phyloP scores from a whole-genome alignment of 2,113 vertebrate genomes.

The Cariama cristata region DNA sequence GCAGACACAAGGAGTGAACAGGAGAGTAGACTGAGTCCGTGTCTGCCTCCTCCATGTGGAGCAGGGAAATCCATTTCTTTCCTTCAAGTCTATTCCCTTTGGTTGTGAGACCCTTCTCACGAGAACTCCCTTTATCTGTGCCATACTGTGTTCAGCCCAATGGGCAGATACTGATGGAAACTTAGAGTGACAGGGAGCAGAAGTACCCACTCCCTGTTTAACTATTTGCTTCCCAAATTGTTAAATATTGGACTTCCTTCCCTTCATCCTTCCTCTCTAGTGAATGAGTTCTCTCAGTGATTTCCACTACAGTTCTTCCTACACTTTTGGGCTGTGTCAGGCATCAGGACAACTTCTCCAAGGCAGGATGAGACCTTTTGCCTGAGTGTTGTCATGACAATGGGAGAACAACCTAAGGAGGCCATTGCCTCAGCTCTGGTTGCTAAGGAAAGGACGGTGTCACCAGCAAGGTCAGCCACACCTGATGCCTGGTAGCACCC shows the following conservation, averaged over 20 bases:
- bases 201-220: accelerated
- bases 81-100: neutral
- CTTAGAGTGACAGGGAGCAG: neutral
- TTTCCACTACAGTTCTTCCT: neutral
- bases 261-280: neutral
- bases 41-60: accelerated
- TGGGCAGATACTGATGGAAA: neutral
- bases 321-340: accelerated
- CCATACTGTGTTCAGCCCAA: neutral
- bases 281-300: neutral
- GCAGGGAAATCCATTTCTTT: neutral
- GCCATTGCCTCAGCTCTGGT: accelerated
- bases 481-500: neutral
- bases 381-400: accelerated
- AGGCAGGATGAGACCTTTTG: neutral
- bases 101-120: neutral
- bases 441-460: neutral
- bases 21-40: neutral
- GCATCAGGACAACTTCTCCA: neutral
- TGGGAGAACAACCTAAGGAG: accelerated
- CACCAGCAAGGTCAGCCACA: neutral
- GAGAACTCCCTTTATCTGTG: neutral
- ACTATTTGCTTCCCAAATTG: accelerated
- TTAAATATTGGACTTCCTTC: neutral
- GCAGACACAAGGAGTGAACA: neutral